Evolutionary conservation across 2,888 invertebrate genomes (phyloP).

Genomic region (Cantharis flavilabris): DNA sequence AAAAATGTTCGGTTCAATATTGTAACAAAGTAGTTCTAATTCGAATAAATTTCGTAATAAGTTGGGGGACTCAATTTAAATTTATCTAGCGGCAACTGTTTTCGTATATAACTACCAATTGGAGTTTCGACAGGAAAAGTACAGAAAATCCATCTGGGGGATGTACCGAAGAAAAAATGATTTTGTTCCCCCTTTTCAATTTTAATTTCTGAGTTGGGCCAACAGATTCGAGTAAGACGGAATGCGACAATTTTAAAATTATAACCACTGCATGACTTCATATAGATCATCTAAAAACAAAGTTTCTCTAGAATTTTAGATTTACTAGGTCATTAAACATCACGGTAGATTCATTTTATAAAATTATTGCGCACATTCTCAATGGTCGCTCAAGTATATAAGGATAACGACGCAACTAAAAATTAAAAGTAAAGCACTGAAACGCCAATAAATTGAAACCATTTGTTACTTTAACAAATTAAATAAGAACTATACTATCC

Average conservation of each 20-base stretch:
- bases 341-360: conserved; percentile 15
- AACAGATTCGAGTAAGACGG: background rate
- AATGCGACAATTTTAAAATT: background rate
- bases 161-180: background rate
- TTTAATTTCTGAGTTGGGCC: background rate
- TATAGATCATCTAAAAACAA: conserved; percentile 6
- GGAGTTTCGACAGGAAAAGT: background rate
- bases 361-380: conserved; percentile 18
- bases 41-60: background rate
- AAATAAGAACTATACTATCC: background rate
- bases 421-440: conserved; percentile 9
- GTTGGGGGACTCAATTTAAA: background rate
- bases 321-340: conserved; percentile 17
- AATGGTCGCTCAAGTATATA: conserved; percentile 13
- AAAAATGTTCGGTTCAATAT: background rate
- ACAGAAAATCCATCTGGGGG: background rate
- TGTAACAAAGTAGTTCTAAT: background rate
- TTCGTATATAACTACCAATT: background rate
- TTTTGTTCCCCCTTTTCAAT: background rate
- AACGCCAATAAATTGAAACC: background rate
- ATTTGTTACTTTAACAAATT: background rate
- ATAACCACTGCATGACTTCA: conserved; percentile 1
- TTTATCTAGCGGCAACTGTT: background rate
- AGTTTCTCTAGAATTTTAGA: conserved; percentile 20
- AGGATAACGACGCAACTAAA: conserved; percentile 18